A percentile compares a stretch with the other conserved stretches of the same genome.
These are phyloP conservation scores for Philaethria dido DNA, from an alignment of 2,888 invertebrate species.

Conservation along the genomic window DNA sequence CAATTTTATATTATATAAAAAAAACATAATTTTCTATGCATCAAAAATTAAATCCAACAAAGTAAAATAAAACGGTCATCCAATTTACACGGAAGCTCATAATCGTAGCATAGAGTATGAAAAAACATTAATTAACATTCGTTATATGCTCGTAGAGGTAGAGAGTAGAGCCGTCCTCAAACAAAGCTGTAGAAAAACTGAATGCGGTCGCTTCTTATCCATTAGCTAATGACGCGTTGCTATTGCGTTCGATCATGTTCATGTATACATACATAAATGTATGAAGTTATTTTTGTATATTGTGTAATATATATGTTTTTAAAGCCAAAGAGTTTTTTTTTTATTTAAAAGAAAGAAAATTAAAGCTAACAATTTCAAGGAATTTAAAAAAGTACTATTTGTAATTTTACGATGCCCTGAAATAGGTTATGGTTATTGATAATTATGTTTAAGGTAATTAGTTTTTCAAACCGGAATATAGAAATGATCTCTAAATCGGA, in stretches of 20 bases:
- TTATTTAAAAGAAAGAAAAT: too few relatives aligned
- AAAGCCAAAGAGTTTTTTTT: too few relatives aligned
- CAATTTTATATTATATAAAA: too few relatives aligned
- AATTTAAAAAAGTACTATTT: too few relatives aligned
- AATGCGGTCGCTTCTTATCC: slow-evolving; percentile 50
- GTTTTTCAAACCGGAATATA: too few relatives aligned
- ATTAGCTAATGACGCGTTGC: slow-evolving; percentile 55
- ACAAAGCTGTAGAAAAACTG: slow-evolving; percentile 36
- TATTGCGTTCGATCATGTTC: slow-evolving; percentile 40
- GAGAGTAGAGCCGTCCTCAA: slow-evolving; percentile 5
- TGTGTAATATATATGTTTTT: not conserved
- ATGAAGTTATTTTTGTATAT: not conserved
- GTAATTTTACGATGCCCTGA: too few relatives aligned
- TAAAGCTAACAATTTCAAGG: too few relatives aligned
- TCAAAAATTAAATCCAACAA: not conserved
- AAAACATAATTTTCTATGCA: not conserved
- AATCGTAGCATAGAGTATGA: slow-evolving; percentile 8
- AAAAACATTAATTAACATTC: slow-evolving; percentile 31
- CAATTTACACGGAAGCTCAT: slow-evolving; percentile 2
- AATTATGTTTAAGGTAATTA: too few relatives aligned
- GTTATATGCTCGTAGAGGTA: slow-evolving; percentile 30
- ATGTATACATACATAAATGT: not conserved
- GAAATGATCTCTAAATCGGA: too few relatives aligned
- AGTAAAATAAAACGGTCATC: slow-evolving; percentile 9
- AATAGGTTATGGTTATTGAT: too few relatives aligned